Evolutionary conservation across 2,888 invertebrate species (phyloP).

Genomic region (Bhutanitis thaidina): DNA sequence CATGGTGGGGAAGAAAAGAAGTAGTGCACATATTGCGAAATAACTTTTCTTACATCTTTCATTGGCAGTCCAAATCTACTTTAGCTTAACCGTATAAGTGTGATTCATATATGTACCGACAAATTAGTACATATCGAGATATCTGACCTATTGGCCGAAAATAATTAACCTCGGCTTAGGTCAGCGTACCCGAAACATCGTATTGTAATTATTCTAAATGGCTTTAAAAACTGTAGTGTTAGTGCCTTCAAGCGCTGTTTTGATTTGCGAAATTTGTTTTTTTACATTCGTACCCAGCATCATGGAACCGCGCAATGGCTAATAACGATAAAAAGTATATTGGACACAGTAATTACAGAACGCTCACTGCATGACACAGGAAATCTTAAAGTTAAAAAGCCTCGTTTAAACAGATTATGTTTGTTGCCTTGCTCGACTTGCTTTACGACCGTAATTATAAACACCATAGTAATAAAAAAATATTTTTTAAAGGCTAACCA

Average conservation of each 20-base stretch:
- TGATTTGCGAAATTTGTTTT: slow-evolving; percentile 20
- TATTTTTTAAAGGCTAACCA: too few species aligned
- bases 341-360: slow-evolving; percentile 13
- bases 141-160: slow-evolving; percentile 31
- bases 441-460: too few species aligned
- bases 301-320: slow-evolving; percentile 9
- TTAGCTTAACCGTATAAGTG: background rate
- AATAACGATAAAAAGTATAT: slow-evolving; percentile 21
- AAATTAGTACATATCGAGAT: slow-evolving; percentile 27
- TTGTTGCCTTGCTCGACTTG: too few species aligned
- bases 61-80: too few species aligned
- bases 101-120: slow-evolving; percentile 32
- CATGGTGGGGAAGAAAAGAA: too few species aligned
- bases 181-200: slow-evolving; percentile 22
- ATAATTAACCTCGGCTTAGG: slow-evolving; percentile 25
- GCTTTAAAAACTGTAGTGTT: slow-evolving; percentile 20
- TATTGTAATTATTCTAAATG: slow-evolving; percentile 27
- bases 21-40: too few species aligned
- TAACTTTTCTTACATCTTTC: too few species aligned
- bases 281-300: slow-evolving; percentile 10
- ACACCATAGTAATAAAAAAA: too few species aligned
- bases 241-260: slow-evolving; percentile 15
- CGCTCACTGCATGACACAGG: slow-evolving; percentile 6
- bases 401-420: background rate
- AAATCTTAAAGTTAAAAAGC: background rate